phyloP scores from a whole-genome alignment of 2,888 invertebrate genomes.

The Folsomia candida region DNA sequence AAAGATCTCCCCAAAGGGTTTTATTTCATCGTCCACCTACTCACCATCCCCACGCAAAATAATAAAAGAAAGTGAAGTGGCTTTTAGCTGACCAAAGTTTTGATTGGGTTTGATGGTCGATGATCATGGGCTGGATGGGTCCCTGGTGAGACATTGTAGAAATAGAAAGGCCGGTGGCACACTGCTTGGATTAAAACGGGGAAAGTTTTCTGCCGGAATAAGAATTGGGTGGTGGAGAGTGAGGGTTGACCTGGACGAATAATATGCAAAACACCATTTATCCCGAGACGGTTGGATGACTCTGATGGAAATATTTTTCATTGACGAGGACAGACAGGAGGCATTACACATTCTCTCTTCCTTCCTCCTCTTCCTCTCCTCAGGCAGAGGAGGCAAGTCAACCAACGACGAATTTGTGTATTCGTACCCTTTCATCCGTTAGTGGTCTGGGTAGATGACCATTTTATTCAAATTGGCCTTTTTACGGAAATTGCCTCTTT shows the following conservation, averaged over 20 bases:
- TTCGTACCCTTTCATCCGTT: slow-evolving; percentile 7
- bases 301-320: slow-evolving; percentile 19
- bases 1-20: not conserved
- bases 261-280: not conserved
- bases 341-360: not conserved
- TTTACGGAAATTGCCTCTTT: slow-evolving; percentile 17
- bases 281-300: not conserved
- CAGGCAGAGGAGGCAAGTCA: not conserved
- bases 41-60: not conserved
- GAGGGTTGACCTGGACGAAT: slow-evolving; percentile 2
- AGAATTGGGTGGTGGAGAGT: not conserved
- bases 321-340: not conserved
- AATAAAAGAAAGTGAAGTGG: not conserved
- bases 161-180: slow-evolving; percentile 15
- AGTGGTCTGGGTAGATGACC: slow-evolving; percentile 4
- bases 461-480: slow-evolving; percentile 21
- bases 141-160: slow-evolving; percentile 14
- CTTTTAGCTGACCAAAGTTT: slow-evolving; percentile 16
- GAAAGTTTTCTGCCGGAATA: not conserved
- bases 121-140: slow-evolving; percentile 6
- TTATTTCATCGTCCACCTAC: not conserved
- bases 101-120: slow-evolving; percentile 19
- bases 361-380: not conserved
- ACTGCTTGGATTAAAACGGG: slow-evolving; percentile 18
- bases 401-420: slow-evolving; percentile 15